A percentile compares a stretch with the other conserved stretches of the same genome.
These are phyloP conservation scores for Rhagonycha fulva DNA, from an alignment of 2,888 invertebrate genomes.

Conservation along the genomic window DNA sequence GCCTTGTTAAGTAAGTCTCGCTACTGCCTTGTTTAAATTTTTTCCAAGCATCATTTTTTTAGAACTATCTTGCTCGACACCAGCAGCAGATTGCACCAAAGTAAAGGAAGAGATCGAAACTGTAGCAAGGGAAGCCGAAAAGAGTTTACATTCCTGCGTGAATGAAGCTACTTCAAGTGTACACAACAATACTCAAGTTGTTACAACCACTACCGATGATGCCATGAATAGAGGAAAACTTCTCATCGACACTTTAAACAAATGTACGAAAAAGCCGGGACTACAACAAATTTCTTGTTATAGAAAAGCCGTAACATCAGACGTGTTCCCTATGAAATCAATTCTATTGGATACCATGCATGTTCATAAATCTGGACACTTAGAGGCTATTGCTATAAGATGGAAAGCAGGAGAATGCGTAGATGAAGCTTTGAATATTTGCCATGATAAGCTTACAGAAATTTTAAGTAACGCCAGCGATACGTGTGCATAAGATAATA, in stretches of 20 bases:
- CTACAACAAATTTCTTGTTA: slow-evolving; percentile 45
- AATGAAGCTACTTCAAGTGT: background rate
- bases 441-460: slow-evolving; percentile 22
- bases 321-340: slow-evolving; percentile 44
- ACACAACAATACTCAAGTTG: background rate
- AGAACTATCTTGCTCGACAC: background rate
- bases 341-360: slow-evolving; percentile 43
- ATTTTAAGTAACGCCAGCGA: background rate
- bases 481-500: background rate
- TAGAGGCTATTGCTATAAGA: slow-evolving; percentile 40
- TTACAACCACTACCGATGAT: background rate
- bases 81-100: background rate
- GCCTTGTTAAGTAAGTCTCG: slow-evolving; percentile 44
- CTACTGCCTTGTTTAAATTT: background rate
- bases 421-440: slow-evolving; percentile 34
- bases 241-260: slow-evolving; percentile 39
- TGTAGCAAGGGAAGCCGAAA: slow-evolving; percentile 2
- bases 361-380: slow-evolving; percentile 41
- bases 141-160: background rate
- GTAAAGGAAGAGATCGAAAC: slow-evolving; percentile 1
- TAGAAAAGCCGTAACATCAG: slow-evolving; percentile 33
- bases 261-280: slow-evolving; percentile 41
- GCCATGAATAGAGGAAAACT: slow-evolving; percentile 38
- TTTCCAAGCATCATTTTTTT: background rate
- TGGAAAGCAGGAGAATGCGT: slow-evolving; percentile 42